Conservation (phyloP, 1,140 invertebrate species). For the Ephestia elutella region DNA sequence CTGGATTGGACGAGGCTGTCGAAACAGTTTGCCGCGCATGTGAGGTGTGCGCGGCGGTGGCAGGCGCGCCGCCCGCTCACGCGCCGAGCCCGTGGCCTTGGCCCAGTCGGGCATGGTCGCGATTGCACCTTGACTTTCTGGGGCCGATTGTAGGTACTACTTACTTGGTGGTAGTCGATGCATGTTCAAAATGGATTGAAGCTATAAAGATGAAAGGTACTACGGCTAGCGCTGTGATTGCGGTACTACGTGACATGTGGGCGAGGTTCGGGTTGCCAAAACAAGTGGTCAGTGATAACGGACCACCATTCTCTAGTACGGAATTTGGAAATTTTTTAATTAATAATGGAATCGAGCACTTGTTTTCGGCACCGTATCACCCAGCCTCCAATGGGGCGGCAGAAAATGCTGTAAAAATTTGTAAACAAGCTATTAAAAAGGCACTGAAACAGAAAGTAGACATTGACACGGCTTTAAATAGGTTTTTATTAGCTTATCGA, state of each 20-base stretch:
- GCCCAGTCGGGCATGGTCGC: no score
- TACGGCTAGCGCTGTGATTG: no score
- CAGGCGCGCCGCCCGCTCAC: slow-evolving; percentile 10
- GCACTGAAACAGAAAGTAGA: not conserved
- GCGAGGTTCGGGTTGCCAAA: slow-evolving; percentile 33
- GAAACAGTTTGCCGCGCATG: slow-evolving; percentile 28
- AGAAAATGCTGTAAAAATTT: not conserved
- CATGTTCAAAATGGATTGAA: no score
- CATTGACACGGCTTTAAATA: slow-evolving; percentile 7
- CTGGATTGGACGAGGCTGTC: slow-evolving; percentile 46
- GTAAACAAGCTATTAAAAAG: not conserved
- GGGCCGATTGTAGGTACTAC: no score
- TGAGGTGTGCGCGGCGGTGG: no score
- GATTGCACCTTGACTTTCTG: no score
- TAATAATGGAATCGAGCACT: slow-evolving; percentile 14
- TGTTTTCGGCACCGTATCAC: slow-evolving; percentile 18
- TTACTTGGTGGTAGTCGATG: no score
- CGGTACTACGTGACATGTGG: slow-evolving; percentile 4
- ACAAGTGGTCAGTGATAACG: slow-evolving; percentile 33
- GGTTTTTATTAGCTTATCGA: slow-evolving; percentile 35
- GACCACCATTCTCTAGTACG: slow-evolving; percentile 14
- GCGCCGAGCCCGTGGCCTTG: no score
- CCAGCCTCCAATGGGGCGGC: slow-evolving; percentile 17
- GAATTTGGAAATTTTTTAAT: slow-evolving; percentile 17
- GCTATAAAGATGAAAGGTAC: no score